Base-by-base conservation (phyloP, 2,888 invertebrate genomes). In the Mesodorylaimus sp. region DNA sequence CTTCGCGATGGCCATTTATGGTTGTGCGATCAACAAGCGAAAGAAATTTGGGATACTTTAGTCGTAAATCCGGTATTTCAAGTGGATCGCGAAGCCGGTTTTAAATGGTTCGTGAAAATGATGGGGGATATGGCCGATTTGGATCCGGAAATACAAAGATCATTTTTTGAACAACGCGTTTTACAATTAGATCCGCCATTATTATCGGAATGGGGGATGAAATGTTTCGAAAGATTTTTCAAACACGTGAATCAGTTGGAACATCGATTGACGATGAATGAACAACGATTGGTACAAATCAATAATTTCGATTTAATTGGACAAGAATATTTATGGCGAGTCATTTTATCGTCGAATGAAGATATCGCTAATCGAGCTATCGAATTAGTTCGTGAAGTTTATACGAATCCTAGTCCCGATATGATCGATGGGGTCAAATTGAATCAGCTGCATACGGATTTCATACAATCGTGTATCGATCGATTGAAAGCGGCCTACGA, bases 21-120 rank as follows among this genome's bases (percentile, higher is more conserved):
- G 88, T 75, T 93, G 56, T 89, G 89, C 68, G 86, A 88, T 42
- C 87, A 88, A 67, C 91, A 93, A 75, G 91, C 91, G 5, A 86
- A 87, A 70, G 67, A 66, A 61, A 66, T 93, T 60, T 95, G 93
- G 93, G 80, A 85, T 61, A 88, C 88, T 68, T 74, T 95, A 52
- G 89, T 91, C 1, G 89, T 89, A 67, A 80, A 80, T 63, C 88
- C 89, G 13, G 85, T 88, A 13, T 89, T 88, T 67, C 75, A 81
- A 16, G 79, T 81, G 1, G 93, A 95, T 68, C 77, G 91, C 37
- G 93, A 95, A 69, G 86, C 89, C 29, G 91, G 93, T 70, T 95
- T 93, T 28, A 19, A 24, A 7, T 51, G 51, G 38, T 51, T 51
- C 25, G 51, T 48, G 16, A 56, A 67, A 67, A 54, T 68, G 52